Evolutionary conservation across 2,113 vertebrate species (phyloP), one percentile per base, ranked within the genome.

Genomic region (Anser brachyrhynchus): DNA sequence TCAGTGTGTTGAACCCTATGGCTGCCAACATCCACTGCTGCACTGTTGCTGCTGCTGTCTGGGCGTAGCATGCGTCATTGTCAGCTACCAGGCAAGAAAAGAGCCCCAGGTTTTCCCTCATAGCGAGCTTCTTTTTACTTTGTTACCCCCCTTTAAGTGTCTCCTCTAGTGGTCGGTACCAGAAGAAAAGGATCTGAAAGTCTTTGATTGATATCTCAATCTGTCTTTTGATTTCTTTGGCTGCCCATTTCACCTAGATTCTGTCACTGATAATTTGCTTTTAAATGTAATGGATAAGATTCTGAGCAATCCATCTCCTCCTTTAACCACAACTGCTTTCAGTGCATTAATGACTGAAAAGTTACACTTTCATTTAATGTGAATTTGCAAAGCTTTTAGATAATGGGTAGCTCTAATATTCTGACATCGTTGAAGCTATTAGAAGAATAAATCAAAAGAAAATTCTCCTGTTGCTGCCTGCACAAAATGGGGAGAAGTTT

Each of bases 361-460:
- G 52, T 66, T 92, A 89, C 58, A 65, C 84, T 97, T 94, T 93
- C 76, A 93, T 93, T 95, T 89, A 84, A 92, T 73, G 44, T 82
- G 89, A 86, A 92, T 88, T 96, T 96, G 70, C 66, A 87, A 87
- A 90, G 76, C 26, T 65, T 88, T 96, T 79, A 89, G 73, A 89
- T 92, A 94, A 87, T 44, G 88, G 70, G 29, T 66, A 89, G 39
- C 58, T 92, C 73, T 72, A 87, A 96, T 78, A 89, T 81, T 78
- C 93, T 93, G 85, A 78, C 73, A 75, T 82, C 0, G 0, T 41
- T 87, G 76, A 77, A 84, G 54, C n/a, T 90, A 87, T 92, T 93
- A 89, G 46, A 86, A 72, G 76, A 93, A 92, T 59, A 92, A 95
- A 89, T 91, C 71, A 93, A 84, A 77, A 75, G 70, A 65, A 92